Conservation (phyloP, 2,888 invertebrate genomes). For the Stenchaetothrips biformis region DNA sequence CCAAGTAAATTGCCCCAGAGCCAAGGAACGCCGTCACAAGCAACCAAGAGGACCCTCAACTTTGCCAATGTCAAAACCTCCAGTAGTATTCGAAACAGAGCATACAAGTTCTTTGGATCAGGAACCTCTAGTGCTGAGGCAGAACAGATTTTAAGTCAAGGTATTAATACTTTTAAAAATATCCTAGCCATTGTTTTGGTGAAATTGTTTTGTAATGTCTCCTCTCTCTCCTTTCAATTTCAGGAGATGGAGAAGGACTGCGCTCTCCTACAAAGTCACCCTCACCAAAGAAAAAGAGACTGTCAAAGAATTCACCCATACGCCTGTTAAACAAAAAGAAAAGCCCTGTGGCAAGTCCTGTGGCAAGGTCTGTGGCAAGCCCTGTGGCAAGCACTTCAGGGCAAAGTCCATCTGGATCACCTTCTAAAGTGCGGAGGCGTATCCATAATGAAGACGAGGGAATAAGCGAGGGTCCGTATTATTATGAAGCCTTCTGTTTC, state of each 20-base stretch:
- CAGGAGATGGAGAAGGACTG: not conserved
- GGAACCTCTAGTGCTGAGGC: not conserved
- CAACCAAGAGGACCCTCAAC: not conserved
- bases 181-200: not conserved
- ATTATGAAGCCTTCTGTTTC: not conserved
- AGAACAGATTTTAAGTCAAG: not conserved
- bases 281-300: not conserved
- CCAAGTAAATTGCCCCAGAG: not conserved
- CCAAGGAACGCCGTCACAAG: not conserved
- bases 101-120: slow-evolving; percentile 2
- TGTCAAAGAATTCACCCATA: not conserved
- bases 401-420: too few relatives aligned
- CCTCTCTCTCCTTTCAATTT: not conserved
- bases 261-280: not conserved
- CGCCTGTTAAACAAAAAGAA: not conserved
- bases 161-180: not conserved
- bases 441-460: too few relatives aligned
- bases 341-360: not conserved
- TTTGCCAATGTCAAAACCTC: not conserved
- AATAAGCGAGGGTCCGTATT: not conserved
- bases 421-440: too few relatives aligned
- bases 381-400: not conserved
- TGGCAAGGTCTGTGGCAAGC: too few relatives aligned
- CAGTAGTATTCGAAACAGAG: not conserved
- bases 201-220: not conserved